Base-by-base conservation (phyloP, 2,888 invertebrate genomes). In the Flexamia atlantica region DNA sequence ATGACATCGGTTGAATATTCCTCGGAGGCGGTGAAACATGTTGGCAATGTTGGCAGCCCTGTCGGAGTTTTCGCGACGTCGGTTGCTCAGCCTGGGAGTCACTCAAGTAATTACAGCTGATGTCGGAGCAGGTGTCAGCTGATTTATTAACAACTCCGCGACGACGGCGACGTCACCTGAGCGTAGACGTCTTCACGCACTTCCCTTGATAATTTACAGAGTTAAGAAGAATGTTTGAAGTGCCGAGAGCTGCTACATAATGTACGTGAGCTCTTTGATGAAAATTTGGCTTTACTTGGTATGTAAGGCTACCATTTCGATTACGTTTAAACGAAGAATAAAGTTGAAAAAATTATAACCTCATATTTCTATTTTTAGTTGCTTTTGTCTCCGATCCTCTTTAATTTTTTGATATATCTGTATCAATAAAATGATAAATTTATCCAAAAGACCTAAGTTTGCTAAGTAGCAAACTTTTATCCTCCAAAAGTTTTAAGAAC, bases 101-200 rank as follows among this genome's bases (percentile, higher is more conserved):
- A 23, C 70, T 70, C 70, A 70, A 40, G 40, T 40, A 40, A 70
- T 70, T 70, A 70, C 70, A 70, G 70, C 70, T 70, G 70, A 70
- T 70, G 70, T 70, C 40, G 36, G 30, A 40, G 70, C 70, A 70
- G 70, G 70, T 70, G 70, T 70, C 70, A 70, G 70, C 70, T 70
- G 70, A 70, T 70, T 70, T 70, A 70, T 70, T 32, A 70, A 70
- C 40, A 40, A 20, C 40, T 40, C 23, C 20, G 32, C 30, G 68
- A 32, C 68, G 28, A 10, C 23, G 28, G 68, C 23, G 70, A 70
- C 64, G 64, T 64, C 70, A 70, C 70, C 36, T 70, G 70, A 70
- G 32, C 68, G 32, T 23, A 14, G 9, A 57, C 23, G n/a, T 28
- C 64, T 28, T 64, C 64, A 28, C 28, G 64, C 30, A 28, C 28